Conservation (phyloP, 2,888 invertebrate genomes). For the Eledone cirrhosa region DNA sequence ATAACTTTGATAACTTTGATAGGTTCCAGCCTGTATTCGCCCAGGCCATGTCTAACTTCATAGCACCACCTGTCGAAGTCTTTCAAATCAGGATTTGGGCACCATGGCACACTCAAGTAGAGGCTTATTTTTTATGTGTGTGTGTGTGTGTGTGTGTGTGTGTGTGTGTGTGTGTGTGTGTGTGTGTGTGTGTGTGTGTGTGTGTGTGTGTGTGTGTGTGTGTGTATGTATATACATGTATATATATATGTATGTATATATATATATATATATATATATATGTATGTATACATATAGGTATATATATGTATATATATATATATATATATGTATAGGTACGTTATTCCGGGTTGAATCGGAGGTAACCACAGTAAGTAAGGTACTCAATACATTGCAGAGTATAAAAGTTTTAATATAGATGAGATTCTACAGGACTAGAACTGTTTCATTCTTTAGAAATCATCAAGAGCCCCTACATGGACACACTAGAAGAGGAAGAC, state of each 20-base stretch:
- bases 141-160: background rate
- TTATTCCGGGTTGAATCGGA: too few species aligned
- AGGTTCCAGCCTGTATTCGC: background rate
- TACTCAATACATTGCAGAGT: too few species aligned
- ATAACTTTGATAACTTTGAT: background rate
- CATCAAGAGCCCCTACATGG: too few species aligned
- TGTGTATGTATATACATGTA: background rate
- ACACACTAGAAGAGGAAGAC: too few species aligned
- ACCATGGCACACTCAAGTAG: too few species aligned
- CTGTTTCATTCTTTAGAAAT: too few species aligned
- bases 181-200: background rate
- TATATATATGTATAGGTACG: conserved; percentile 16
- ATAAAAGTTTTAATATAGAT: background rate
- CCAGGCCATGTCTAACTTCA: background rate
- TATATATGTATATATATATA: conserved; percentile 20
- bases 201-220: background rate
- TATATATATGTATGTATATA: background rate
- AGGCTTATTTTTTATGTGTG: too few species aligned
- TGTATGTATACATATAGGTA: background rate
- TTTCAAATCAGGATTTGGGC: too few species aligned
- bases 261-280: background rate
- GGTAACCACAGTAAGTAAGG: background rate
- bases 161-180: background rate
- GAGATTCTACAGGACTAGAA: background rate
- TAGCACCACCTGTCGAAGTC: too few species aligned